Percentiles rank a stretch among this genome's conserved stretches.
These are phyloP conservation scores for Halcyon senegalensis DNA, from an alignment of 2,113 vertebrate species.

Conservation along the genomic window DNA sequence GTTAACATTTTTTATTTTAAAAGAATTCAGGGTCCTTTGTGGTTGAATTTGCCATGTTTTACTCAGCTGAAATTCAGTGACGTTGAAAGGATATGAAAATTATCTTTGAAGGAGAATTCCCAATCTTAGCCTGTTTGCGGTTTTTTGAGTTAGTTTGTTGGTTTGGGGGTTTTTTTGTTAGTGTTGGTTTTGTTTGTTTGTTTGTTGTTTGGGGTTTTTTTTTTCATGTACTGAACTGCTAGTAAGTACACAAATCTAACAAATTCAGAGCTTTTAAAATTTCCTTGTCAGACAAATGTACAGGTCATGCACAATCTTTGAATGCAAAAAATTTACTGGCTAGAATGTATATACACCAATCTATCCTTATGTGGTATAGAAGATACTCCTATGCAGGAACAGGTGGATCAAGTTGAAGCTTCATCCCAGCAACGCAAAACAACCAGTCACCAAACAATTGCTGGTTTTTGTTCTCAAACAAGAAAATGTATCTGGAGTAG, in stretches of 20 bases:
- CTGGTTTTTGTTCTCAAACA: constrained; percentile 19
- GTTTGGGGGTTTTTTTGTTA: no score
- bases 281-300: not conserved
- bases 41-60: not conserved
- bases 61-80: not conserved
- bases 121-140: not conserved
- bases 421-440: not conserved
- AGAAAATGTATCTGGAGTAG: not conserved
- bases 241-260: not conserved
- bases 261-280: not conserved
- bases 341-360: not conserved
- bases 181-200: not conserved
- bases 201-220: not conserved
- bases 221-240: not conserved
- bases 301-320: not conserved
- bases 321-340: not conserved
- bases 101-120: not conserved
- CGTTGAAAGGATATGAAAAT: not conserved
- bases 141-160: not conserved
- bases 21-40: not conserved
- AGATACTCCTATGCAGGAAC: not conserved
- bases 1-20: not conserved
- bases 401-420: not conserved
- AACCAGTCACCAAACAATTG: not conserved
- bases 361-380: not conserved